Evolutionary conservation across 2,797 vertebrate species (phyloP).

Genomic region (Myotis myotis): DNA sequence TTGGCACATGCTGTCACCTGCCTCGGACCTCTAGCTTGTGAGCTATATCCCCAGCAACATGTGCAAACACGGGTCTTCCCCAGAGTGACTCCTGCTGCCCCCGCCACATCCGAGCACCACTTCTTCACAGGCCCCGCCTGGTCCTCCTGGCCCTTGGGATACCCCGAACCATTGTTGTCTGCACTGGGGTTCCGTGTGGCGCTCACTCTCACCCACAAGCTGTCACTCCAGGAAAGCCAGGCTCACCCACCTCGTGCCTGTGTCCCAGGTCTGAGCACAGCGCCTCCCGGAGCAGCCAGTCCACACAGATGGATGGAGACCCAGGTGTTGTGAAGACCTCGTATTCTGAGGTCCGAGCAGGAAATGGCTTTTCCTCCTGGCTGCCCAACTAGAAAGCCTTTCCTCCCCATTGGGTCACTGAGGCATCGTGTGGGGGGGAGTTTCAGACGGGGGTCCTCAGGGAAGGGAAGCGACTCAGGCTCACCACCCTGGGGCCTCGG

Average conservation of each 20-base stretch:
- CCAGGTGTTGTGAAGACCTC: background rate
- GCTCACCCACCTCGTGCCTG: fast-evolving
- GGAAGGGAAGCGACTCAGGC: background rate
- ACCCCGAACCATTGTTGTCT: fast-evolving
- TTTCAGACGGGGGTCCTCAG: background rate
- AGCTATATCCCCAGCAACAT: fast-evolving
- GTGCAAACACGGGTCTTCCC: background rate
- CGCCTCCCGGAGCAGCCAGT: fast-evolving
- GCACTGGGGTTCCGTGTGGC: background rate
- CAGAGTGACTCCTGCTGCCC: fast-evolving
- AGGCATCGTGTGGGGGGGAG: fast-evolving
- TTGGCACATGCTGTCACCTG: background rate
- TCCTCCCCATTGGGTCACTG: fast-evolving
- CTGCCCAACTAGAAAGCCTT: background rate
- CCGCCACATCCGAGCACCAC: fast-evolving
- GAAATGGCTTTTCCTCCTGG: background rate
- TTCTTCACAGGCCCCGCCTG: fast-evolving
- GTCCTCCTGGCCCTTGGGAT: fast-evolving
- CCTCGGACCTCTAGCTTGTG: fast-evolving
- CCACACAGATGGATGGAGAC: fast-evolving
- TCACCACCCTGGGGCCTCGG: fast-evolving
- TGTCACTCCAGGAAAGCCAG: too few species aligned
- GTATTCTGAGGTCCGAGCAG: background rate
- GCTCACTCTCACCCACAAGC: background rate
- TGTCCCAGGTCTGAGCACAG: fast-evolving